Percentiles rank a stretch among this genome's conserved stretches.
Evolutionary conservation across 2,888 invertebrate species (phyloP).

Genomic region (Metacarcinus magister): DNA sequence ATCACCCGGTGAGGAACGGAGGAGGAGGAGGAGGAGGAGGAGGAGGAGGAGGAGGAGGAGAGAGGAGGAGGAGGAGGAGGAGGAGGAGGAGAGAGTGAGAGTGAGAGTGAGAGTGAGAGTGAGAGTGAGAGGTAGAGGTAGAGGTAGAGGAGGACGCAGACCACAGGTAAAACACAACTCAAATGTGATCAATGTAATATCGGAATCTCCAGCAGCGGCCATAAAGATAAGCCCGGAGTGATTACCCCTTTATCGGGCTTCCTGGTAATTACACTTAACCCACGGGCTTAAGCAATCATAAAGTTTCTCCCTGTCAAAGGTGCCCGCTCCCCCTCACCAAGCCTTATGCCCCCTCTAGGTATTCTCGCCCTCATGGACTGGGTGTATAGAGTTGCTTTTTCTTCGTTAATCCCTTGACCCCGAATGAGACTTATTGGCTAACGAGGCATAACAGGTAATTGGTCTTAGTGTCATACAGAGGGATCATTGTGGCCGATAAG

Average conservation of each 20-base stretch:
- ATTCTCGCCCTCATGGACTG: constrained; percentile 9
- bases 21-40: background rate
- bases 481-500: constrained; percentile 61
- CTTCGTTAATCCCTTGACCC: background rate
- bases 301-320: constrained; percentile 71
- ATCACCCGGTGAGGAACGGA: background rate
- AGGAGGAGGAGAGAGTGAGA: background rate
- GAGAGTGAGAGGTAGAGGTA: background rate
- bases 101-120: background rate
- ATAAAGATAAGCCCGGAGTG: constrained; percentile 72
- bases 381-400: background rate
- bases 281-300: constrained; percentile 74
- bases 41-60: background rate
- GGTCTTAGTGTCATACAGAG: constrained; percentile 59
- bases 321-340: constrained; percentile 16
- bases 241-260: constrained; percentile 76
- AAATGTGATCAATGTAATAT: constrained; percentile 66
- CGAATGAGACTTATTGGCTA: constrained; percentile 57
- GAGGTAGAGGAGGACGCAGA: background rate
- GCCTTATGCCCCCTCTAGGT: background rate
- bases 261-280: constrained; percentile 77
- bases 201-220: constrained; percentile 61
- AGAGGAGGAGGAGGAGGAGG: constrained; percentile 32
- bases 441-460: constrained; percentile 60
- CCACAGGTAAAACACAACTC: background rate